Conservation (phyloP, 2,797 vertebrate species). For the Sparidentex hasta region DNA sequence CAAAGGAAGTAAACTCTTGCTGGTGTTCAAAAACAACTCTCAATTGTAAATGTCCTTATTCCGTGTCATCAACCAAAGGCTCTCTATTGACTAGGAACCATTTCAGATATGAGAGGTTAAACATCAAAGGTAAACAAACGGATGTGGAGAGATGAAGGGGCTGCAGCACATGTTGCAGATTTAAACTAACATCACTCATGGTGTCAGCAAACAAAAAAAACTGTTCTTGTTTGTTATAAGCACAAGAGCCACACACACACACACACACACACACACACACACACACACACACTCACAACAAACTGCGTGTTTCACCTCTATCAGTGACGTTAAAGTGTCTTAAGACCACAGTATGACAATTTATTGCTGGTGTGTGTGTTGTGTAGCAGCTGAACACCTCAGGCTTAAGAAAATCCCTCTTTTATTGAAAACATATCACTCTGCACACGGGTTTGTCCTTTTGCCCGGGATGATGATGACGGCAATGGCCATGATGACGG, state of each 20-base stretch:
- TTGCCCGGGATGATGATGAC: slow-evolving; percentile 17
- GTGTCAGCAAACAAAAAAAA: background rate
- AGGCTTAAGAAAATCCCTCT: slow-evolving; percentile 23
- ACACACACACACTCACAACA: background rate
- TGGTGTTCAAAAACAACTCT: background rate
- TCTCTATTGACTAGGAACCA: background rate
- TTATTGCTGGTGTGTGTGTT: slow-evolving; percentile 3
- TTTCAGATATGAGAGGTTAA: background rate
- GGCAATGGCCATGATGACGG: slow-evolving; percentile 7
- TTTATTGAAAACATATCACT: slow-evolving; percentile 10
- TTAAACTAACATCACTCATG: background rate
- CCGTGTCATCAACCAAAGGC: background rate
- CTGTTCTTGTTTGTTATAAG: background rate
- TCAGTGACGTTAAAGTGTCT: background rate
- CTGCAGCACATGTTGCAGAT: slow-evolving; percentile 1
- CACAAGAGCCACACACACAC: background rate
- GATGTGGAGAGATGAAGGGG: background rate
- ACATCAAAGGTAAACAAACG: slow-evolving; percentile 28
- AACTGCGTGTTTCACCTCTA: background rate
- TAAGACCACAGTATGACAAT: background rate
- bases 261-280: too few species aligned
- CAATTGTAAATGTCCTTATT: background rate
- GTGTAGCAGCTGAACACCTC: slow-evolving; percentile 14
- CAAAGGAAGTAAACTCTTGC: slow-evolving; percentile 13
- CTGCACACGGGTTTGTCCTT: slow-evolving; percentile 2